These are phyloP conservation scores for Bettongia penicillata DNA, from an alignment of 2,113 vertebrate species.

Conservation along the genomic window DNA sequence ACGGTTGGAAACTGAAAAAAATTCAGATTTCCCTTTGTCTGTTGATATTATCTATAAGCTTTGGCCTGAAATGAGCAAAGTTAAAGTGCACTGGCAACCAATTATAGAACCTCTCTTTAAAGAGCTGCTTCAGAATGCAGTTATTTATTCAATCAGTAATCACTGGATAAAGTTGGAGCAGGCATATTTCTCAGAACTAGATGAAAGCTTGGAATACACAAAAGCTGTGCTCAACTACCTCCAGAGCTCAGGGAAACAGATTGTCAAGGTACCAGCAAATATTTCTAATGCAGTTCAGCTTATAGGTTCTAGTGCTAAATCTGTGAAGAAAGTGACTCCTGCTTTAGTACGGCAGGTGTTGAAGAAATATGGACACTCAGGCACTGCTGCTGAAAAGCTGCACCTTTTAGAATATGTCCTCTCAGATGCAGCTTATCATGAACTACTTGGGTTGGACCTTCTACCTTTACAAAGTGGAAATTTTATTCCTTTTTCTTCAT, in stretches of 20 bases:
- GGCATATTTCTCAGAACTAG: slow-evolving; percentile 92
- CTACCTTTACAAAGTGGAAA: slow-evolving; percentile 93
- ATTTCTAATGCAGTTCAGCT: slow-evolving; percentile 87
- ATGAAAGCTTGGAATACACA: slow-evolving; percentile 86
- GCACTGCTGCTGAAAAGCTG: slow-evolving; percentile 88
- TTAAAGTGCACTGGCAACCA: slow-evolving; percentile 92
- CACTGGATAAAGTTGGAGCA: slow-evolving; percentile 92
- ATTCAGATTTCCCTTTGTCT: slow-evolving; percentile 89
- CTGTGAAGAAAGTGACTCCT: slow-evolving; percentile 91
- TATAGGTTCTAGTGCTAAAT: slow-evolving; percentile 74
- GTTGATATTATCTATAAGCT: slow-evolving; percentile 89
- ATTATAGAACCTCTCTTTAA: slow-evolving; percentile 92
- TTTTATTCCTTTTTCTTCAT: slow-evolving; percentile 93
- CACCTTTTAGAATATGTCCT: slow-evolving; percentile 93
- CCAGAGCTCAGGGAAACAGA: slow-evolving; percentile 93
- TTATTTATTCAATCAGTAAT: slow-evolving; percentile 89
- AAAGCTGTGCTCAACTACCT: slow-evolving; percentile 94
- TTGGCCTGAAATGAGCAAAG: slow-evolving; percentile 91
- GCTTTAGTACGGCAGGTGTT: slow-evolving; percentile 90
- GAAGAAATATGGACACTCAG: slow-evolving; percentile 88
- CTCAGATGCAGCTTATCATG: slow-evolving; percentile 91
- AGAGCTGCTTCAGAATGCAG: slow-evolving; percentile 89
- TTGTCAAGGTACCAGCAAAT: slow-evolving; percentile 90
- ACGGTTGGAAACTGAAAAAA: slow-evolving; percentile 88
- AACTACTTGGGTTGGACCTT: slow-evolving; percentile 95